These are phyloP conservation scores for Otolemur garnettii DNA, from an alignment of 2,113 vertebrate genomes.

Conservation along the genomic window DNA sequence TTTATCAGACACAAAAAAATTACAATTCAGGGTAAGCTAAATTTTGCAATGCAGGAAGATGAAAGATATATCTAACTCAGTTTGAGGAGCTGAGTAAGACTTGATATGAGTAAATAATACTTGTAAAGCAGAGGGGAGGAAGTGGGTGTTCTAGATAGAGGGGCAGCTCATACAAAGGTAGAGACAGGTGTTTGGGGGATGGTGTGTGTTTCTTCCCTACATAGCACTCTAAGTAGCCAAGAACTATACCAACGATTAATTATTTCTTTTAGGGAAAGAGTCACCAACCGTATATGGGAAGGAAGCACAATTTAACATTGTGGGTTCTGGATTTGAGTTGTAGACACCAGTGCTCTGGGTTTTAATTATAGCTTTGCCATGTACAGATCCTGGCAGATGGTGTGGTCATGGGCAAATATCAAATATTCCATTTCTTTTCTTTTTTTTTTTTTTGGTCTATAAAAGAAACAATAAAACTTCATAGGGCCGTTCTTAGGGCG, in stretches of 20 bases:
- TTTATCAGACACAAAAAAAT: conserved; percentile 14
- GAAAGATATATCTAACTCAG: neutral
- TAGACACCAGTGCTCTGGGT: neutral
- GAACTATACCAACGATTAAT: neutral
- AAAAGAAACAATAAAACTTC: neutral
- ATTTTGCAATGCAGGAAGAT: neutral
- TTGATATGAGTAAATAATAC: neutral
- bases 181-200: neutral
- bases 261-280: neutral
- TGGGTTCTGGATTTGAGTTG: neutral
- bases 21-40: neutral
- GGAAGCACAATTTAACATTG: neutral
- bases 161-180: neutral
- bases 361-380: neutral
- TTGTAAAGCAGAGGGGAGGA: conserved; percentile 6
- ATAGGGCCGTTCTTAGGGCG: neutral
- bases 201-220: neutral
- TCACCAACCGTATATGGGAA: neutral
- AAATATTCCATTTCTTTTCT: neutral
- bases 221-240: neutral
- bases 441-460: neutral
- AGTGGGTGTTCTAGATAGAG: neutral
- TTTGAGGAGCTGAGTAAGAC: neutral
- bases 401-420: too few species aligned
- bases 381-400: neutral